These are phyloP conservation scores for Halichoerus grypus DNA, from an alignment of 2,113 vertebrate genomes.

Conservation along the genomic window DNA sequence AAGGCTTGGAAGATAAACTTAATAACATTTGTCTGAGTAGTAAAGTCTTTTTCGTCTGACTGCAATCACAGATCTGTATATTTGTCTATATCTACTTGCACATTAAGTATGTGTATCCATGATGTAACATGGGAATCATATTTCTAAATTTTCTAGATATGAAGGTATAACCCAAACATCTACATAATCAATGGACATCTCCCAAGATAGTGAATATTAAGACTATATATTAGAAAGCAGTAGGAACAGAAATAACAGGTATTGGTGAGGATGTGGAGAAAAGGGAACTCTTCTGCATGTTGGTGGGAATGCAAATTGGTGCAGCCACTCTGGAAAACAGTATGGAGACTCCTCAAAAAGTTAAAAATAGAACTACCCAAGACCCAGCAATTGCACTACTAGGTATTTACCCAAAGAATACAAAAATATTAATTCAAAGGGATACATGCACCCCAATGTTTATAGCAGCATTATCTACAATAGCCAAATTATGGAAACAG, in stretches of 20 bases:
- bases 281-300: not conserved
- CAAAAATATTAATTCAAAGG: not conserved
- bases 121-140: not conserved
- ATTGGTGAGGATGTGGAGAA: not conserved
- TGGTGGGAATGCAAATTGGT: not conserved
- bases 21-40: constrained; percentile 73
- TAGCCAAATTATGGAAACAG: not conserved
- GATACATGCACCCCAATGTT: not conserved
- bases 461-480: not conserved
- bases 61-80: not conserved
- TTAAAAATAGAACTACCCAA: not conserved
- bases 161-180: not conserved
- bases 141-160: not conserved
- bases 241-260: not conserved
- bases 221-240: not conserved
- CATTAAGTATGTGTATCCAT: not conserved
- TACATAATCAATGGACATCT: not conserved
- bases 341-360: not conserved
- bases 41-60: constrained; percentile 64
- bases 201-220: not conserved
- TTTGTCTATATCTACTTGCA: not conserved
- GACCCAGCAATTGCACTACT: not conserved
- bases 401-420: not conserved
- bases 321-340: not conserved
- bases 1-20: constrained; percentile 72